phyloP scores from a whole-genome alignment of 2,797 vertebrate genomes.

The Mus caroli region DNA sequence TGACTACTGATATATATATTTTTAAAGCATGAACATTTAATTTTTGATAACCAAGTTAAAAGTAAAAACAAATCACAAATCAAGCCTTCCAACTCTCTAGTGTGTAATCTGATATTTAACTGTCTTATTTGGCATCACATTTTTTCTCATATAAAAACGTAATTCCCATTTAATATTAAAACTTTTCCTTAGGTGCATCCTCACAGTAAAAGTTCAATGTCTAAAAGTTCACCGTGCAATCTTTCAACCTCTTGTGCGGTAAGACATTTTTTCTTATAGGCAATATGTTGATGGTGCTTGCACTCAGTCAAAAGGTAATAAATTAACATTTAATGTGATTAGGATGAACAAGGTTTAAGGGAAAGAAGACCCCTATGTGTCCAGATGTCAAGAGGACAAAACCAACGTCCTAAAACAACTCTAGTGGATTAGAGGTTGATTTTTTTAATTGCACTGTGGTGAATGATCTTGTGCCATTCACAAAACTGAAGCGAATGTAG shows the following conservation, averaged over 20 bases:
- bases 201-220: conserved; percentile 17
- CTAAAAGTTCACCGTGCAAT: conserved; percentile 46
- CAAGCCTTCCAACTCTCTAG: neutral
- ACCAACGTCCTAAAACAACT: neutral
- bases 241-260: neutral
- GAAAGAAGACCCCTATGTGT: conserved; percentile 7
- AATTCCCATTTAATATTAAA: neutral
- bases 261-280: conserved; percentile 22
- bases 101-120: neutral
- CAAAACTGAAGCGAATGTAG: conserved; percentile 49
- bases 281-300: conserved; percentile 17
- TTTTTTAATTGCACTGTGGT: conserved; percentile 29
- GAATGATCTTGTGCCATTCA: conserved; percentile 65
- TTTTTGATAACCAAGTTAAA: conserved; percentile 47
- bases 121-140: neutral
- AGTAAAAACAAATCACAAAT: neutral
- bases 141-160: conserved; percentile 20
- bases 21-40: neutral
- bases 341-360: neutral
- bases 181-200: conserved; percentile 39
- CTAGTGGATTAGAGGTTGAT: conserved; percentile 38
- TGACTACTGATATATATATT: neutral
- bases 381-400: conserved; percentile 36
- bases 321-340: conserved; percentile 25
- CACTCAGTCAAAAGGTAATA: neutral